A percentile compares a stretch with the other conserved stretches of the same genome.
These are phyloP conservation scores for Cylindroiulus punctatus DNA, from an alignment of 2,888 invertebrate species.

Conservation along the genomic window DNA sequence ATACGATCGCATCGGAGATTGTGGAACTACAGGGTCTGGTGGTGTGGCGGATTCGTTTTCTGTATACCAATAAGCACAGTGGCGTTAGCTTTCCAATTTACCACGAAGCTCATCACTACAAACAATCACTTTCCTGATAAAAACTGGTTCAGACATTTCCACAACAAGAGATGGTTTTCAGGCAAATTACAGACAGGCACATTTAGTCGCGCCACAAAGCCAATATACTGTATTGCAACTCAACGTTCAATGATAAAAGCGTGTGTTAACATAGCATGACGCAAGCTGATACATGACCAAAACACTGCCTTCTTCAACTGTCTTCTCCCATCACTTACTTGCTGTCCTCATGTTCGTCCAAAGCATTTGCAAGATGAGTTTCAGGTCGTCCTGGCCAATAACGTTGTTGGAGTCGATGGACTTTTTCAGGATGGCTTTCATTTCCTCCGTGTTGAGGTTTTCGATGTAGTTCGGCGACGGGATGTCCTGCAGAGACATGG, in stretches of 20 bases:
- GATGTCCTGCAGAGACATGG: not conserved
- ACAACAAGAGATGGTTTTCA: too few species aligned
- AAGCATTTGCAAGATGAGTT: conserved; percentile 19
- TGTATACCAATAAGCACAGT: not conserved
- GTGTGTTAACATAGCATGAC: too few species aligned
- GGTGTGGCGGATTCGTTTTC: not conserved
- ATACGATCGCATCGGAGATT: not conserved
- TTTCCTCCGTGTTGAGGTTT: not conserved
- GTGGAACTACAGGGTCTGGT: not conserved
- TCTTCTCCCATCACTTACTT: not conserved
- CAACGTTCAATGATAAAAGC: too few species aligned
- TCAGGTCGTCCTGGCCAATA: not conserved
- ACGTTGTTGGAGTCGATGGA: not conserved
- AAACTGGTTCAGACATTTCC: too few species aligned
- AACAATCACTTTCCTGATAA: too few species aligned
- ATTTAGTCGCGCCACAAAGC: too few species aligned
- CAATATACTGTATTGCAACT: too few species aligned
- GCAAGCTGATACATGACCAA: too few species aligned
- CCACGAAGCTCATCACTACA: too few species aligned
- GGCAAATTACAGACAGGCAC: too few species aligned
- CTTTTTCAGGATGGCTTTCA: conserved; percentile 6
- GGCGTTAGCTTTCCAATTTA: not conserved
- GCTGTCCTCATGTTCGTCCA: not conserved
- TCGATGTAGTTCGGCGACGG: not conserved
- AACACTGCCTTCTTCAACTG: too few species aligned